These are phyloP conservation scores for Protula sp. DNA, from an alignment of 2,888 invertebrate genomes.

Conservation along the genomic window DNA sequence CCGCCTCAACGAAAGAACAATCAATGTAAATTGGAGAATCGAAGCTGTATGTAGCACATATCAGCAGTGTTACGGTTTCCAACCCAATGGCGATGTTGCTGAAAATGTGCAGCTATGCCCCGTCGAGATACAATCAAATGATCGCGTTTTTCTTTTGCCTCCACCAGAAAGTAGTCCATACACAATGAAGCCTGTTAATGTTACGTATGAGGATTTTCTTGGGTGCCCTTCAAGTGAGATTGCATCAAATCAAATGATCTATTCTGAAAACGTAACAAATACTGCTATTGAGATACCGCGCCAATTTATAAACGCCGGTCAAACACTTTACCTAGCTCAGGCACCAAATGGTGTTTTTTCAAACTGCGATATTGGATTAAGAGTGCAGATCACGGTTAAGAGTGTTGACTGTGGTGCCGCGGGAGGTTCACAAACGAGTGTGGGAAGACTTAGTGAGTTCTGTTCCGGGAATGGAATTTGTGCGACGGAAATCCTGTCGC, in stretches of 20 bases:
- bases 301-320: too few relatives aligned
- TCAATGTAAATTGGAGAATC: background rate
- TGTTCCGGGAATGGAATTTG: background rate
- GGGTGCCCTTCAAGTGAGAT: background rate
- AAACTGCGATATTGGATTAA: constrained; percentile 1
- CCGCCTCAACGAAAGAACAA: too few relatives aligned
- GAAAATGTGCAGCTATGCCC: constrained; percentile 5
- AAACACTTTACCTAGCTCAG: too few relatives aligned
- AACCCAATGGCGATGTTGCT: background rate
- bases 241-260: background rate
- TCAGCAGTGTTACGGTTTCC: too few relatives aligned
- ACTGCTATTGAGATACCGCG: background rate
- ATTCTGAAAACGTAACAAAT: too few relatives aligned
- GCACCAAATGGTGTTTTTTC: constrained; percentile 1
- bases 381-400: background rate
- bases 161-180: background rate
- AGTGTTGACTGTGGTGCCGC: background rate
- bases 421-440: too few relatives aligned
- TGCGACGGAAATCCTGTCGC: background rate
- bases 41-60: constrained; percentile 1
- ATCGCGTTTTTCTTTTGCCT: background rate
- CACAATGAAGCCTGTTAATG: background rate
- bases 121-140: background rate
- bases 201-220: background rate
- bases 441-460: too few relatives aligned